These are phyloP conservation scores for Malaclemys terrapin DNA, from an alignment of 2,113 vertebrate species.

Conservation along the genomic window DNA sequence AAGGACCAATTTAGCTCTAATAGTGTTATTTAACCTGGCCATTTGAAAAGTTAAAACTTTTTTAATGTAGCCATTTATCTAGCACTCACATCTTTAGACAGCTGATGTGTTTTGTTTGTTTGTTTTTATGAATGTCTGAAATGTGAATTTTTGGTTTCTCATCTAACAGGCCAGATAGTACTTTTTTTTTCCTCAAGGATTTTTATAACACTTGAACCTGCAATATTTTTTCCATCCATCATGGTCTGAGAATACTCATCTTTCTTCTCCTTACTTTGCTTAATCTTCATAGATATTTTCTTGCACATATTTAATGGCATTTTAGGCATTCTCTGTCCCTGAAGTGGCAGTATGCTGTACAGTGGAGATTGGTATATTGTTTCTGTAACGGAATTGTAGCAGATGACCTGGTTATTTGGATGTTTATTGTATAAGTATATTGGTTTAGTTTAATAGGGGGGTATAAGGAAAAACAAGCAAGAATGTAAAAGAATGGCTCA, in stretches of 20 bases:
- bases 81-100: slow-evolving; percentile 1
- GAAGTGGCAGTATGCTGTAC: not conserved
- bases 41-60: not conserved
- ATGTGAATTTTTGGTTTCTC: not conserved
- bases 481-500: not conserved
- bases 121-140: not conserved
- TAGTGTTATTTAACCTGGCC: not conserved
- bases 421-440: not conserved
- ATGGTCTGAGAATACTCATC: not conserved
- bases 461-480: not conserved
- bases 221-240: not conserved
- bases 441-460: not conserved
- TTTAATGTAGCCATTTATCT: not conserved
- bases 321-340: not conserved
- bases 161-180: not conserved
- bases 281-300: not conserved
- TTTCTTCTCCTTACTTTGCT: not conserved
- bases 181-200: not conserved
- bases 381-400: not conserved
- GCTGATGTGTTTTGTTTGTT: not conserved
- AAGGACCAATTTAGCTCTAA: not conserved
- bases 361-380: not conserved
- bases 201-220: not conserved
- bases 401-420: not conserved
- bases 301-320: not conserved